Percentiles rank a stretch among this genome's conserved stretches.
phyloP scores from a whole-genome alignment of 2,888 invertebrate species.

The Cataglyphis altisquamis region DNA sequence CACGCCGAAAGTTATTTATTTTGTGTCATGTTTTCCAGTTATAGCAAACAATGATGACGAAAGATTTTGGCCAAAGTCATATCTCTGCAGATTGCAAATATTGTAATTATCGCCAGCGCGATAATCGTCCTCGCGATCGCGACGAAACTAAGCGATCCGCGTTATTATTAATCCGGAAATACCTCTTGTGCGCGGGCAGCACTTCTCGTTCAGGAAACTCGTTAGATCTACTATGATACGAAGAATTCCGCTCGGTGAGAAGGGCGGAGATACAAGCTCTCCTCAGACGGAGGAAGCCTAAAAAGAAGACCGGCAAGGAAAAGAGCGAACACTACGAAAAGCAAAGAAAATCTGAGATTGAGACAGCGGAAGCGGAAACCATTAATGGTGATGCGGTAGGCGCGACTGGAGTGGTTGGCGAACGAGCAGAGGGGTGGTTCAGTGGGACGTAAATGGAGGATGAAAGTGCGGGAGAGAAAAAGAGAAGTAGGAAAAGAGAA shows the following conservation, averaged over 20 bases:
- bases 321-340: constrained; percentile 61
- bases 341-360: constrained; percentile 75
- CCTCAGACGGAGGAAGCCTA: constrained; percentile 7
- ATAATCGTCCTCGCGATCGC: constrained; percentile 19
- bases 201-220: constrained; percentile 5
- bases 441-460: constrained; percentile 48
- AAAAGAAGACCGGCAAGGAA: constrained; percentile 53
- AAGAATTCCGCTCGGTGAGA: not conserved
- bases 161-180: constrained; percentile 38
- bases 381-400: constrained; percentile 78
- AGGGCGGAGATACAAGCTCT: constrained; percentile 37
- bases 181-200: too few species aligned
- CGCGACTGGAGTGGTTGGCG: constrained; percentile 68
- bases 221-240: constrained; percentile 13
- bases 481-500: constrained; percentile 12
- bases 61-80: not conserved
- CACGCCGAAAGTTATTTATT: constrained; percentile 28
- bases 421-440: constrained; percentile 52
- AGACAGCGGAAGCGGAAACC: constrained; percentile 83
- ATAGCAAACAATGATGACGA: not conserved
- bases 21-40: not conserved
- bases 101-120: not conserved
- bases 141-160: not conserved
- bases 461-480: constrained; percentile 34
- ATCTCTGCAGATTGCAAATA: not conserved